Percentiles rank a stretch among this genome's conserved stretches.
These are phyloP conservation scores for Glaucopsyche alexis DNA, from an alignment of 2,888 invertebrate species.

Conservation along the genomic window DNA sequence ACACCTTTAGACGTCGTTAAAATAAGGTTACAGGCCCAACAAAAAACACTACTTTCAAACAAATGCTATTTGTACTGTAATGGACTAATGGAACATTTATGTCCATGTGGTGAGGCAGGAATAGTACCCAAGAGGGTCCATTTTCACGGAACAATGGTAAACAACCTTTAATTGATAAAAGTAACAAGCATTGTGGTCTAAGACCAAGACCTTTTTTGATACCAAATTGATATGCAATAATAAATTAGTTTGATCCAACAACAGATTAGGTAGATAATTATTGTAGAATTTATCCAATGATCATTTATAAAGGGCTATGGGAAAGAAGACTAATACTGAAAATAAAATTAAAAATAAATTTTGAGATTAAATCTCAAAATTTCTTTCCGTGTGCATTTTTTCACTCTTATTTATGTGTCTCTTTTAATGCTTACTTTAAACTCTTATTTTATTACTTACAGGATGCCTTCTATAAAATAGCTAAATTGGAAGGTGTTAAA, in stretches of 20 bases:
- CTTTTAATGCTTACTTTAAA: not conserved
- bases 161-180: slow-evolving; percentile 17
- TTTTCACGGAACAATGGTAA: slow-evolving; percentile 88
- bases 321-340: too few species aligned
- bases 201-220: not conserved
- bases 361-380: too few species aligned
- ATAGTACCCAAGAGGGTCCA: slow-evolving; percentile 85
- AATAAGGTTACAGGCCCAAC: slow-evolving; percentile 97
- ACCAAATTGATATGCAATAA: not conserved
- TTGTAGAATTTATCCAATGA: too few species aligned
- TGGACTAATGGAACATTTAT: slow-evolving; percentile 98
- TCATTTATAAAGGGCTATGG: too few species aligned
- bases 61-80: slow-evolving; percentile 98
- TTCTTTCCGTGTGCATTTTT: too few species aligned
- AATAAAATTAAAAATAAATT: too few species aligned
- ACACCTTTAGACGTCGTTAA: slow-evolving; percentile 99
- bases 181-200: not conserved
- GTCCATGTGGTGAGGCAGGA: slow-evolving; percentile 85
- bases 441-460: slow-evolving; percentile 53
- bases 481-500: slow-evolving; percentile 90
- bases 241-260: not conserved
- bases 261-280: too few species aligned
- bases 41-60: slow-evolving; percentile 88
- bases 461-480: slow-evolving; percentile 98
- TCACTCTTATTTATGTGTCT: too few species aligned